These are phyloP conservation scores for Forbesichthys agassizii DNA, from an alignment of 2,113 vertebrate species.

Conservation along the genomic window DNA sequence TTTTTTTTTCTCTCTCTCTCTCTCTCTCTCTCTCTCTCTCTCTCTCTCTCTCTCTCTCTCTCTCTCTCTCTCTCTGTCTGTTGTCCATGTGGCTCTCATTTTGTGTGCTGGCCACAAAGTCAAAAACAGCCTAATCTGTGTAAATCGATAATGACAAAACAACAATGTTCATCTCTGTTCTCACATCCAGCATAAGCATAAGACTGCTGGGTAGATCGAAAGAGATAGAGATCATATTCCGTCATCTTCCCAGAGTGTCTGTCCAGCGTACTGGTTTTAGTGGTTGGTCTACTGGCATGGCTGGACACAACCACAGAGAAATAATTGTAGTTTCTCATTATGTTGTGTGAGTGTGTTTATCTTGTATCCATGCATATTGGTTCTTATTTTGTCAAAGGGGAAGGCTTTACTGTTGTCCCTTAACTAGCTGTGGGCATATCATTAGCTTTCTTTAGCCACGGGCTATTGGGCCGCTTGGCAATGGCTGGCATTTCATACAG, in stretches of 20 bases:
- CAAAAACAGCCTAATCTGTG: slow-evolving; percentile 34
- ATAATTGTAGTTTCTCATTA: slow-evolving; percentile 3
- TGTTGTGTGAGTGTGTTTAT: slow-evolving; percentile 1
- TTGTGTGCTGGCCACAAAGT: slow-evolving; percentile 30
- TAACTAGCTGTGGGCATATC: background rate
- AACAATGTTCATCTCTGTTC: slow-evolving; percentile 19
- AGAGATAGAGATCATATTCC: slow-evolving; percentile 14
- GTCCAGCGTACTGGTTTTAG: slow-evolving; percentile 34
- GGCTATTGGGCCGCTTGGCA: slow-evolving; percentile 1
- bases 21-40: no score
- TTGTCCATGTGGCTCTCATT: slow-evolving; percentile 41
- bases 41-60: background rate
- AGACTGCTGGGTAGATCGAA: background rate
- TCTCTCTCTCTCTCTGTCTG: slow-evolving; percentile 1
- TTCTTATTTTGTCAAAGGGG: slow-evolving; percentile 20
- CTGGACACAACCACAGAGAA: no score
- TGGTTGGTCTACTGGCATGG: no score
- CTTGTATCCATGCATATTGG: slow-evolving; percentile 8
- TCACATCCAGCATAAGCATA: slow-evolving; percentile 23
- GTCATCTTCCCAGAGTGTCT: slow-evolving; percentile 57
- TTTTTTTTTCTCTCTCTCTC: no score
- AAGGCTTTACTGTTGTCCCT: slow-evolving; percentile 13
- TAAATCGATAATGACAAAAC: slow-evolving; percentile 11
- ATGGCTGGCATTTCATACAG: slow-evolving; percentile 10
- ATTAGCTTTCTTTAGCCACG: slow-evolving; percentile 3